phyloP scores from a whole-genome alignment of 2,113 vertebrate genomes.

The Etheostoma spectabile region DNA sequence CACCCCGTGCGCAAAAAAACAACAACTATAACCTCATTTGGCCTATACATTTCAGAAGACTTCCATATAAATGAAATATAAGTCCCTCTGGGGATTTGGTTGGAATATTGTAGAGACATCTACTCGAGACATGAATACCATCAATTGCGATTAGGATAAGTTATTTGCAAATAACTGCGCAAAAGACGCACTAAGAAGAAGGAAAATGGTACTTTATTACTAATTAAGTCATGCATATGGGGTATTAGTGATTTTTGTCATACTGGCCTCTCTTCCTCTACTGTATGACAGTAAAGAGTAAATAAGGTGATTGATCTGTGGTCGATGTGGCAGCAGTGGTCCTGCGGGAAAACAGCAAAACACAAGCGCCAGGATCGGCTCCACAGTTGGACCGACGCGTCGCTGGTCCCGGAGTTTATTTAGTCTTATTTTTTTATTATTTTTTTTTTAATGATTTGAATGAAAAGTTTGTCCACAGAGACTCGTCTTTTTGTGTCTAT shows the following conservation, averaged over 20 bases:
- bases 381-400: slow-evolving; percentile 27
- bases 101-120: background rate
- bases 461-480: background rate
- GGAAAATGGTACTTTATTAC: too few relatives aligned
- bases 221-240: slow-evolving; percentile 9
- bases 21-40: background rate
- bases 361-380: slow-evolving; percentile 43
- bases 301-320: slow-evolving; percentile 80
- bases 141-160: slow-evolving; percentile 7
- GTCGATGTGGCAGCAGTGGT: slow-evolving; percentile 57
- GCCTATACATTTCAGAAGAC: background rate
- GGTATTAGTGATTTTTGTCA: background rate
- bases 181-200: slow-evolving; percentile 22
- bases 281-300: slow-evolving; percentile 69
- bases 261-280: background rate
- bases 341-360: slow-evolving; percentile 59
- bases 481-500: background rate
- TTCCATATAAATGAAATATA: slow-evolving; percentile 7
- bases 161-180: background rate
- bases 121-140: background rate
- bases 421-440: background rate
- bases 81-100: background rate
- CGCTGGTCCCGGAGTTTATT: background rate
- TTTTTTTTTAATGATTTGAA: background rate
- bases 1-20: slow-evolving; percentile 27